phyloP scores from a whole-genome alignment of 2,797 vertebrate species.

The Pseudochirops cupreus region DNA sequence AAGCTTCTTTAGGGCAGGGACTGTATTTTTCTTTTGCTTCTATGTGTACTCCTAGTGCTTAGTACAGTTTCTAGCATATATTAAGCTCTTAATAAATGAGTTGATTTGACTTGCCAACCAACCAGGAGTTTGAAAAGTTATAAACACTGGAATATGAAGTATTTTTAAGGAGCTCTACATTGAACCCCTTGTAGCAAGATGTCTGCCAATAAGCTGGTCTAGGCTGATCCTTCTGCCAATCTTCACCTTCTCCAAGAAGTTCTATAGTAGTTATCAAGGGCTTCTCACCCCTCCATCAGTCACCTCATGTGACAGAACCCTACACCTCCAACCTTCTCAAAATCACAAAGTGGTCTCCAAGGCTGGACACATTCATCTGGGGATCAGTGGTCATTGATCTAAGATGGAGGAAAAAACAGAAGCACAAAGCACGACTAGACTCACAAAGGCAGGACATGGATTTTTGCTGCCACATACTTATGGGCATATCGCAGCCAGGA shows the following conservation, averaged over 20 bases:
- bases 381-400: not conserved
- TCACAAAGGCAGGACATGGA: not conserved
- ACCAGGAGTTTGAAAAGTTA: not conserved
- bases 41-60: not conserved
- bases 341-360: not conserved
- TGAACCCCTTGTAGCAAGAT: not conserved
- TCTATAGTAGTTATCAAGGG: not conserved
- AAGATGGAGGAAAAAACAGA: not conserved
- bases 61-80: not conserved
- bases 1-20: not conserved
- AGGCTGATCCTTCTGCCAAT: not conserved
- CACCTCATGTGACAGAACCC: not conserved
- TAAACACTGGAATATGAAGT: not conserved
- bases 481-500: not conserved
- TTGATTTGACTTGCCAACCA: not conserved
- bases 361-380: not conserved
- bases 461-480: not conserved
- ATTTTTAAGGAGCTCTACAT: not conserved
- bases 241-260: not conserved
- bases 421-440: not conserved
- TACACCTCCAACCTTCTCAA: not conserved
- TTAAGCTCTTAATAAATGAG: not conserved
- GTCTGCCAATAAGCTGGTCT: not conserved
- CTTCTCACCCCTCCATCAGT: not conserved
- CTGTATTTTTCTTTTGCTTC: not conserved